Evolutionary conservation across 2,113 vertebrate species (phyloP), one percentile per base, ranked within the genome.

Genomic region (Corythornis madagascariensis): DNA sequence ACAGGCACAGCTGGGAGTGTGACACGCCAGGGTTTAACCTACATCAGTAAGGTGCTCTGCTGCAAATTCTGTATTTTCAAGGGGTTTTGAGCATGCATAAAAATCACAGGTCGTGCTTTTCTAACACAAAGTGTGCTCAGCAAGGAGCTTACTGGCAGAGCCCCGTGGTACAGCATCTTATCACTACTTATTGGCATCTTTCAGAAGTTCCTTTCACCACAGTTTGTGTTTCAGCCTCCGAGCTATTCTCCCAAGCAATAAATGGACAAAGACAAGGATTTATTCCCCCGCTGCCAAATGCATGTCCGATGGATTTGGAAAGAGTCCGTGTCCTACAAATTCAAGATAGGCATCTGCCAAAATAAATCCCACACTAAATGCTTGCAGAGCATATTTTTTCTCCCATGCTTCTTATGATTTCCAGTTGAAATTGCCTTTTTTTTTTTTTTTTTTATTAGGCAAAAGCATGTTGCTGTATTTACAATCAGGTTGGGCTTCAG

Each of bases 271-370:
- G 50, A 52, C n/a, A 40, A 7, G 53, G 38, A 78, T 75, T 83
- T 81, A 59, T 42, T 61, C 14, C 18, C 16, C 20, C 9, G 7
- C 7, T 7, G 4, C 14, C 57, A 70, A 84, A 74, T 45, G 67
- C 87, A 55, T 63, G 52, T 73, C 85, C 76, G 50, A 89, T 70
- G 50, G 67, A 80, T 82, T 87, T 92, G 64, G 64, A 92, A 92
- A 74, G 38, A 40, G 48, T 67, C 69, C 65, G 38, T 43, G 43
- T 71, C 69, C 65, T 78, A 64, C 71, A 83, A 63, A 56, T 81
- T 88, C 43, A 83, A 74, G 69, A 85, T 22, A 86, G 52, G 35
- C 65, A 94, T 80, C 83, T 86, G 18, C 47, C 56, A 86, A 91
- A 89, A 80, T 28, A 88, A 81, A 83, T 67, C 48, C 4, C 4